Evolutionary conservation across 2,113 vertebrate species (phyloP), one percentile per base, ranked within the genome.

Genomic region (Vulpes vulpes): DNA sequence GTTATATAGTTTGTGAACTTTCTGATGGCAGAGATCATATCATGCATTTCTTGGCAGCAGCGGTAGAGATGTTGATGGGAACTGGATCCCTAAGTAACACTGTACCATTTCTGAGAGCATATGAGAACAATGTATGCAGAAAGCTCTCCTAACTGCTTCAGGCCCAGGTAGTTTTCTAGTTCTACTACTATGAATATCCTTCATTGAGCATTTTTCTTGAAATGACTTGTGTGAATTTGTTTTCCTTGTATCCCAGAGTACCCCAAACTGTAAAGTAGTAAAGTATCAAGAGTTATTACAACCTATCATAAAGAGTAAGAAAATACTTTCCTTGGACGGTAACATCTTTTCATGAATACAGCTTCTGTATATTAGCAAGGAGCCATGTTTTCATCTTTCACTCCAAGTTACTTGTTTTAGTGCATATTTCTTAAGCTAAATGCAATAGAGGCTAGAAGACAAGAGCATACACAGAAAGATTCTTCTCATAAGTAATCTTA

Each of bases 381-480:
- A 38, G 20, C 14, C 35, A 0, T 38, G 7, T 89, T 91, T 73
- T 79, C 8, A 62, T 64, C 74, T 92, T 93, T 71, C 53, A 89
- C 60, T 81, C 57, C 55, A 81, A 80, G 5, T 69, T 89, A 80
- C 43, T 94, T 87, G n/a, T 86, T 90, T 97, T 89, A 95, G 7
- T 89, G 15, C 14, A 27, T 57, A 83, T 73, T 85, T 92, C 9
- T 88, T 65, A 69, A 87, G 53, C 23, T 51, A 97, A 94, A 79
- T 25, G 16, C 64, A 71, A 76, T 8, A 43, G 22, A 95, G 22
- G 35, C 30, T 88, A 89, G n/a, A 89, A 92, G 43, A 19, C 19
- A 79, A 51, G 9, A 76, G 2, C 35, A 80, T 59, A 71, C 27
- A 19, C 2, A 73, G n/a, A 53, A 59, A 59, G 32, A 60, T 12